These are phyloP conservation scores for Epistrophe grossulariae DNA, from an alignment of 2,888 invertebrate genomes.

Conservation along the genomic window DNA sequence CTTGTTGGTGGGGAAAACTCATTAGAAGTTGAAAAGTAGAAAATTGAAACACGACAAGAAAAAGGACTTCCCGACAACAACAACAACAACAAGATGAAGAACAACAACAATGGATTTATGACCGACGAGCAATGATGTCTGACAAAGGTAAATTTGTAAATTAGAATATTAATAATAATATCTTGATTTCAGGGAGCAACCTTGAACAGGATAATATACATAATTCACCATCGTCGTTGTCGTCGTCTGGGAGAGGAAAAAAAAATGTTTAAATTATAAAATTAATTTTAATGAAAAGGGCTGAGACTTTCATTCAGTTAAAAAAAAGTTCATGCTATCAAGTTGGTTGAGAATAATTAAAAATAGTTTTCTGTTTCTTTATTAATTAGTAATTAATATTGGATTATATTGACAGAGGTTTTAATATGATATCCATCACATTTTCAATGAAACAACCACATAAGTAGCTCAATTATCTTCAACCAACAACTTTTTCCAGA, in stretches of 20 bases:
- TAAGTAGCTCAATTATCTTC: too few species aligned
- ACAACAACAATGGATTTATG: slow-evolving; percentile 36
- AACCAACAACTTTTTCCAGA: too few species aligned
- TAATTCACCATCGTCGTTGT: slow-evolving; percentile 1
- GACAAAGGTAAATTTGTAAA: slow-evolving; percentile 54
- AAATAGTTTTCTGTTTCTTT: too few species aligned
- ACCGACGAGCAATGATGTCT: slow-evolving; percentile 26
- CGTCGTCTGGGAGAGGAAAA: slow-evolving; percentile 37
- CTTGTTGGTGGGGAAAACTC: slow-evolving; percentile 46
- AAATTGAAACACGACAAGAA: slow-evolving; percentile 56
- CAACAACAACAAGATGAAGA: not conserved
- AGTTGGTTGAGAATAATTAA: not conserved
- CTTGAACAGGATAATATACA: slow-evolving; percentile 41
- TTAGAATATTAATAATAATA: slow-evolving; percentile 63
- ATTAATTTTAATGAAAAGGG: slow-evolving; percentile 3
- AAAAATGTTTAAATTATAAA: slow-evolving; percentile 24
- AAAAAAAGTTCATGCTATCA: not conserved
- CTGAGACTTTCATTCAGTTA: not conserved
- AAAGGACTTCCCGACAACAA: slow-evolving; percentile 12
- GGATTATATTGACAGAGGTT: too few species aligned
- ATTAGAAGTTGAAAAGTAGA: slow-evolving; percentile 72
- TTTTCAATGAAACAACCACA: too few species aligned
- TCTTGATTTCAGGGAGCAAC: slow-evolving; percentile 26
- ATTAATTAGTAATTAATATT: too few species aligned
- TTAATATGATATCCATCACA: too few species aligned